Base-by-base conservation (phyloP, 92 coral and sea anemone genomes). In the Desmophyllum pertusum region DNA sequence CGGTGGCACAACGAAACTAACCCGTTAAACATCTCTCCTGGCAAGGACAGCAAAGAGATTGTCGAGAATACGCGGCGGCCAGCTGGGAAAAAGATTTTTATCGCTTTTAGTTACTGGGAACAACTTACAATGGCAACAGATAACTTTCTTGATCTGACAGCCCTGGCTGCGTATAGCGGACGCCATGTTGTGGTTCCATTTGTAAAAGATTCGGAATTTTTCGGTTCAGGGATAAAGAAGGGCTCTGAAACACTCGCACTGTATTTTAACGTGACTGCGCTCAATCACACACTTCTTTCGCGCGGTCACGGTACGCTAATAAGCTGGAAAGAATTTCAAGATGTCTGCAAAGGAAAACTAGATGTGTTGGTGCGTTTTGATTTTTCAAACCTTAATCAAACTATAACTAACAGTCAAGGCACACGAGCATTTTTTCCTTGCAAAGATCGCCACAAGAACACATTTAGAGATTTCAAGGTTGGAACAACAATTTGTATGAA, bases 121-220 rank as follows among this genome's bases (percentile, higher is more conserved):
- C 98, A 95, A 62, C 85, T 95, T 10, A 90, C 97, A 35, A 81
- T 92, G 90, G 94, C 95, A 11, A 95, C 97, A 52, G 89, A 89
- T 86, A 89, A 95, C 70, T 86, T 95, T 18, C 77, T 95, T 23
- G 95, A 90, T 5, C 87, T 95, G 36, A 88, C 95, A 19, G 92
- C 98, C 1, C 94, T 95, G 70, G 98, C 94, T 39, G 90, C 79
- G 73, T 88, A 87, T 75, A 91, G 92, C 62, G 77, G 83, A 30
- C 94, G 98, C 55, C 73, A 87, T 41, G 87, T 93, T 63, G 98
- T 95, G 6, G 90, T 94, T 30, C 98, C 98, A 81, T 95, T 93
- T 89, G 98, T 95, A 68, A 95, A 95, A 52, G 87, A 93, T 76
- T 95, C 98, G 14, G 1, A 3, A 0, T 79, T 79, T 64, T 9